phyloP scores from a whole-genome alignment of 2,888 invertebrate genomes.

The Rhodophaea formosa region DNA sequence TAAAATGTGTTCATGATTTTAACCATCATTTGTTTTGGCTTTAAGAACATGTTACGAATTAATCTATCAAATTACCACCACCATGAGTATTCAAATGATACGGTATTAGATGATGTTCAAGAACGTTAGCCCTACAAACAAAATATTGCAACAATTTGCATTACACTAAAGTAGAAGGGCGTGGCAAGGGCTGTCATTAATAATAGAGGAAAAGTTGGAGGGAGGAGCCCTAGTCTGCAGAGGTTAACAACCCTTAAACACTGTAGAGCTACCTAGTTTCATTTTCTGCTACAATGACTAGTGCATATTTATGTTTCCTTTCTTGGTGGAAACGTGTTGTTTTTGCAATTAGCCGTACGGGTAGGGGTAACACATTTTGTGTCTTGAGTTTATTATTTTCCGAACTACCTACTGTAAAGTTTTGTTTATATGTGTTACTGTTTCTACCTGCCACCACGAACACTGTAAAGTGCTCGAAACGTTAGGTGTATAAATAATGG shows the following conservation, averaged over 20 bases:
- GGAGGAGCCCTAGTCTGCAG: slow-evolving; percentile 61
- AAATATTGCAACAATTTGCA: slow-evolving; percentile 76
- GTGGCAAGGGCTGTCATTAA: slow-evolving; percentile 74
- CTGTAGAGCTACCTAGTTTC: slow-evolving; percentile 54
- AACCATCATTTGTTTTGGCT: no score
- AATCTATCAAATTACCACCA: no score
- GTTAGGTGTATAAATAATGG: no score
- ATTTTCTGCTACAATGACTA: slow-evolving; percentile 59
- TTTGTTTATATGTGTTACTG: no score
- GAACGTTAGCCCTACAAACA: slow-evolving; percentile 45
- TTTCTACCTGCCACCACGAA: no score
- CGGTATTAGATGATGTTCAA: no score
- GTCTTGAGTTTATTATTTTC: not conserved
- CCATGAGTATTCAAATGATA: no score
- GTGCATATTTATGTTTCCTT: slow-evolving; percentile 58
- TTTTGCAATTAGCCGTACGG: not conserved
- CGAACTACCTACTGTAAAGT: no score
- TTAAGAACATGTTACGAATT: no score
- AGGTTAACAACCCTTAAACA: slow-evolving; percentile 74
- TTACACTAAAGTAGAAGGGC: slow-evolving; percentile 65
- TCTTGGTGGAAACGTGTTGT: slow-evolving; percentile 17
- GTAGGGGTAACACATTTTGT: not conserved
- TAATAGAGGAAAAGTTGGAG: slow-evolving; percentile 75
- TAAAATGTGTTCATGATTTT: no score
- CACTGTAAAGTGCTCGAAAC: no score